Evolutionary conservation across 1,140 invertebrate species (phyloP).

Genomic region (Lordiphosa collinella): DNA sequence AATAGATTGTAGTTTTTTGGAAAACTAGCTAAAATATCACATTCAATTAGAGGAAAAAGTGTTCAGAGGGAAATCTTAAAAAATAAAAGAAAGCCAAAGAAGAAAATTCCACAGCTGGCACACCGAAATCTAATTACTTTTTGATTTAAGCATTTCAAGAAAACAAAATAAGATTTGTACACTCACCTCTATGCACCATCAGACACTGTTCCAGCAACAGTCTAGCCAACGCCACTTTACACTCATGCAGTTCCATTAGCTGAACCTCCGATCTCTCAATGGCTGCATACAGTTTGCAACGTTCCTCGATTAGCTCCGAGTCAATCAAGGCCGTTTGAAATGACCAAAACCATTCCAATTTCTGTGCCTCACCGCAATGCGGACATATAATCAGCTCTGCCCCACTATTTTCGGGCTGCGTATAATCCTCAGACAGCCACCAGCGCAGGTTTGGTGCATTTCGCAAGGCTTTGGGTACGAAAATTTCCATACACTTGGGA

Average conservation of each 20-base stretch:
- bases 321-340: constrained; percentile 49
- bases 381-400: constrained; percentile 51
- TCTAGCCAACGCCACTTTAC: constrained; percentile 50
- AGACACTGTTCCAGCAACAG: constrained; percentile 56
- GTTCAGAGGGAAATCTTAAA: not conserved
- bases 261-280: constrained; percentile 51
- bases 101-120: not conserved
- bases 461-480: constrained; percentile 43
- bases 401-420: constrained; percentile 47
- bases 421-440: constrained; percentile 59
- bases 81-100: not conserved
- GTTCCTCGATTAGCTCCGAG: constrained; percentile 59
- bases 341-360: constrained; percentile 63
- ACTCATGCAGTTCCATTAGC: constrained; percentile 57
- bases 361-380: constrained; percentile 50
- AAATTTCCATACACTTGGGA: constrained; percentile 61
- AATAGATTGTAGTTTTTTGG: constrained; percentile 12
- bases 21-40: not conserved
- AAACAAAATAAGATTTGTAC: not conserved
- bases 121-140: not conserved
- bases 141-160: not conserved
- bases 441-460: constrained; percentile 52
- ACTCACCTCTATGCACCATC: constrained; percentile 57
- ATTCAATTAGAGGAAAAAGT: not conserved
- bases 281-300: constrained; percentile 61